Conservation (phyloP, 2,888 invertebrate species). For the Nephrotoma guestfalica region DNA sequence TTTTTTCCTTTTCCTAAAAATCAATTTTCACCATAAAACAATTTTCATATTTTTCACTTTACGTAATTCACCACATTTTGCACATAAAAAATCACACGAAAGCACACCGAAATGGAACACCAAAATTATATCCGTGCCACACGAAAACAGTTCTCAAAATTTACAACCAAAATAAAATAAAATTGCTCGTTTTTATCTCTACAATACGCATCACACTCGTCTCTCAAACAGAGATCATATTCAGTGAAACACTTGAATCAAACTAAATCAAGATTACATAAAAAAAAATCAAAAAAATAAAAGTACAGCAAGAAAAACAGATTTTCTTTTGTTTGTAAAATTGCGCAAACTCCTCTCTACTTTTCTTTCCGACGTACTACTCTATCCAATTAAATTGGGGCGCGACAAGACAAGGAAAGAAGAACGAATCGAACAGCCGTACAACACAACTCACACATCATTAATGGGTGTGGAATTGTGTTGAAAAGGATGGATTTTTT, state of each 20-base stretch:
- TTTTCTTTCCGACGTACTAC: background rate
- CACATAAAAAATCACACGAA: background rate
- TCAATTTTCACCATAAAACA: background rate
- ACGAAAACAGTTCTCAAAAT: background rate
- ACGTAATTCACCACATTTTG: background rate
- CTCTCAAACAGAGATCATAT: background rate
- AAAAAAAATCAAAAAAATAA: background rate
- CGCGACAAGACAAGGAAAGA: background rate
- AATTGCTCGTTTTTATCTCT: background rate
- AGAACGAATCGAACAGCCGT: background rate
- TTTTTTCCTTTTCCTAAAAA: background rate
- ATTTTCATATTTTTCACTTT: background rate
- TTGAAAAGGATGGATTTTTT: background rate
- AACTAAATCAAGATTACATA: slow-evolving; percentile 3
- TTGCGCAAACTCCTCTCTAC: background rate
- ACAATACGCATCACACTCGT: background rate
- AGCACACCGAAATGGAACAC: background rate
- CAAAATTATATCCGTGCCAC: background rate
- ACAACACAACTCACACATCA: background rate
- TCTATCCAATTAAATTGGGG: background rate
- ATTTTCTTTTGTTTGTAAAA: background rate
- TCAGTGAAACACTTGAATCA: slow-evolving; percentile 1
- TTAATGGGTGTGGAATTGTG: background rate
- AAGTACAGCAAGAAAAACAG: background rate
- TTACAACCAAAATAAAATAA: background rate